Conservation (phyloP, 2,113 vertebrate genomes). For the Gymnorhina tibicen region DNA sequence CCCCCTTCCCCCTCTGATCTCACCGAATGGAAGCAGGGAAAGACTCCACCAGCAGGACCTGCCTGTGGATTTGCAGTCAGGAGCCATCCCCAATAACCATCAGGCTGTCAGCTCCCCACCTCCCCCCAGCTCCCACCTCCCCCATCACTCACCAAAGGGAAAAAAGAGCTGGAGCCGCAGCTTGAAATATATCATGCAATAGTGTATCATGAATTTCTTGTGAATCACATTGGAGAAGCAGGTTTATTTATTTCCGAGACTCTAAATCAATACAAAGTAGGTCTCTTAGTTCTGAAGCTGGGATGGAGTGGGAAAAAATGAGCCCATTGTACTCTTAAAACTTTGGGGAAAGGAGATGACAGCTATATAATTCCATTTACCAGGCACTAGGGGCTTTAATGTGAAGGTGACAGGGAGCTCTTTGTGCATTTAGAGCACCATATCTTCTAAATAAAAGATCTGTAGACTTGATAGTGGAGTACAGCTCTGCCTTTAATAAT, state of each 20-base stretch:
- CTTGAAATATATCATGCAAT: conserved; percentile 83
- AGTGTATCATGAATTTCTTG: conserved; percentile 84
- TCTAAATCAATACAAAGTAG: conserved; percentile 86
- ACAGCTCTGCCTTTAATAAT: conserved; percentile 80
- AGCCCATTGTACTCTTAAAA: conserved; percentile 83
- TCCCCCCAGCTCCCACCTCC: conserved; percentile 67
- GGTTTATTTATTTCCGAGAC: conserved; percentile 84
- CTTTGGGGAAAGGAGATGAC: conserved; percentile 84
- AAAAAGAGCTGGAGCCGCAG: conserved; percentile 74
- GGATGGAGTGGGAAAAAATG: conserved; percentile 80
- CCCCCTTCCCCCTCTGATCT: not conserved
- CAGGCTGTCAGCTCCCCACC: conserved; percentile 70
- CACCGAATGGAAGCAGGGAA: not conserved
- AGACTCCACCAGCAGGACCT: conserved; percentile 38
- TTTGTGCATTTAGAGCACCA: conserved; percentile 81
- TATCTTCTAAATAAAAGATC: conserved; percentile 85
- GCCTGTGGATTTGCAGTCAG: conserved; percentile 75
- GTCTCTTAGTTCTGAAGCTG: conserved; percentile 79
- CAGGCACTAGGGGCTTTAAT: conserved; percentile 83
- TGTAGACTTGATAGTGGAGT: conserved; percentile 79
- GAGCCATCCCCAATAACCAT: conserved; percentile 74
- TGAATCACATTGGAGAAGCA: conserved; percentile 79
- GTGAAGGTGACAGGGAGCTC: conserved; percentile 80
- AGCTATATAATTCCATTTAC: conserved; percentile 85
- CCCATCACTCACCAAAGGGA: conserved; percentile 75